These are phyloP conservation scores for Dryas iulia DNA, from an alignment of 1,140 invertebrate genomes.

Conservation along the genomic window DNA sequence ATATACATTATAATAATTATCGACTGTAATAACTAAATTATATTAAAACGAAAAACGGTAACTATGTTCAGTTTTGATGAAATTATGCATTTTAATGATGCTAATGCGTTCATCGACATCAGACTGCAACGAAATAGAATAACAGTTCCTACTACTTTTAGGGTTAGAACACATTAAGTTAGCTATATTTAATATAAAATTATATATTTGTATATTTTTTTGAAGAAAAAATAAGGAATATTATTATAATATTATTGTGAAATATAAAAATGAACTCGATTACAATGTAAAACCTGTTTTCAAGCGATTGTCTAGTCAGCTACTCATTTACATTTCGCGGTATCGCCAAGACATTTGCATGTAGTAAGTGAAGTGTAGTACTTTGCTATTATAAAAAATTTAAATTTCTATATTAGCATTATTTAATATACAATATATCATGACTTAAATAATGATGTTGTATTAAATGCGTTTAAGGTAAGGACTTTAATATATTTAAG, in stretches of 20 bases:
- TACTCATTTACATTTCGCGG: background rate
- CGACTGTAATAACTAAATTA: background rate
- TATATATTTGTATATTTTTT: no score
- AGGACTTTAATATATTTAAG: no score
- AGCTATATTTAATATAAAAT: background rate
- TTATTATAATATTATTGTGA: background rate
- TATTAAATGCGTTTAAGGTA: no score
- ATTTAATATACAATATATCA: background rate
- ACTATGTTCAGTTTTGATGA: background rate
- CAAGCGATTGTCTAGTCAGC: slow-evolving; percentile 1
- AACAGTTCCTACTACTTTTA: background rate
- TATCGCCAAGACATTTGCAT: background rate
- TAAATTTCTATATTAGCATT: background rate
- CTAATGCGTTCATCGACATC: slow-evolving; percentile 13
- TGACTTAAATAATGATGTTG: no score
- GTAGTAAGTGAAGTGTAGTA: background rate
- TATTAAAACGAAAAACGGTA: background rate
- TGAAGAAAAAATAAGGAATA: background rate
- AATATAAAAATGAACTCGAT: background rate
- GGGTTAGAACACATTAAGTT: background rate
- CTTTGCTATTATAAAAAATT: background rate
- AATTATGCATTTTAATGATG: slow-evolving; percentile 4
- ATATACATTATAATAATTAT: no score
- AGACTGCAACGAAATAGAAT: background rate
- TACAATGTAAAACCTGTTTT: slow-evolving; percentile 1